phyloP scores from a whole-genome alignment of 2,797 vertebrate genomes.

The Anomalospiza imberbis region DNA sequence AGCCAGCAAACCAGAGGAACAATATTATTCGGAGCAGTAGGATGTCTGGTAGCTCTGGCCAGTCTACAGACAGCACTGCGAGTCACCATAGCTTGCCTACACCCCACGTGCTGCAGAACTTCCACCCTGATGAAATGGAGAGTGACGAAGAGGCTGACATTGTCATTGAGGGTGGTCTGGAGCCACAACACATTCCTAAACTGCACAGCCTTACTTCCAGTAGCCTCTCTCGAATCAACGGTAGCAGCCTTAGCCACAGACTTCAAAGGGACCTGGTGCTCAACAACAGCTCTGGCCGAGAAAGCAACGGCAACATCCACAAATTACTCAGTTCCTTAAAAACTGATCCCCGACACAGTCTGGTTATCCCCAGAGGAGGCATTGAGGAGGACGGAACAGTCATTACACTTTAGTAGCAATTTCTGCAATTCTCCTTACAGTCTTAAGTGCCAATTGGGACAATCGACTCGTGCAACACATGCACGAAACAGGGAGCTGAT shows the following conservation, averaged over 20 bases:
- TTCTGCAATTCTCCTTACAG: background rate
- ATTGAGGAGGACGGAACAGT: slow-evolving; percentile 96
- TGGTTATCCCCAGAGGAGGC: slow-evolving; percentile 90
- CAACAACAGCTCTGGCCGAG: slow-evolving; percentile 83
- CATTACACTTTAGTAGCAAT: slow-evolving; percentile 87
- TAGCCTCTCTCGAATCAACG: slow-evolving; percentile 79
- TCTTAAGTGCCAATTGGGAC: slow-evolving; percentile 62
- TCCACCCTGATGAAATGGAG: slow-evolving; percentile 89
- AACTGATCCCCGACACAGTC: slow-evolving; percentile 91
- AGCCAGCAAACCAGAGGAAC: slow-evolving; percentile 97
- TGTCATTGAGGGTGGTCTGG: slow-evolving; percentile 90
- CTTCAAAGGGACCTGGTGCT: slow-evolving; percentile 88
- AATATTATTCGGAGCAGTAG: slow-evolving; percentile 92
- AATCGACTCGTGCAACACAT: background rate
- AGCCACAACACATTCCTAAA: slow-evolving; percentile 77
- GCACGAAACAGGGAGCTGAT: slow-evolving; percentile 15
- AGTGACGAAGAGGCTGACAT: slow-evolving; percentile 95
- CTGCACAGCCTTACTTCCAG: slow-evolving; percentile 75
- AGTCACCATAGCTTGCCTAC: slow-evolving; percentile 84
- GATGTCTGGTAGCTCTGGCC: slow-evolving; percentile 88
- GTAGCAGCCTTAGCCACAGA: slow-evolving; percentile 83
- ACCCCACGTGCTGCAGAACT: slow-evolving; percentile 76
- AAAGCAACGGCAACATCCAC: slow-evolving; percentile 90
- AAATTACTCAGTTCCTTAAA: slow-evolving; percentile 93
- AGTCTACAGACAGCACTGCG: slow-evolving; percentile 87